Conservation (phyloP, 2,797 vertebrate species). For the Leptoclinus maculatus region DNA sequence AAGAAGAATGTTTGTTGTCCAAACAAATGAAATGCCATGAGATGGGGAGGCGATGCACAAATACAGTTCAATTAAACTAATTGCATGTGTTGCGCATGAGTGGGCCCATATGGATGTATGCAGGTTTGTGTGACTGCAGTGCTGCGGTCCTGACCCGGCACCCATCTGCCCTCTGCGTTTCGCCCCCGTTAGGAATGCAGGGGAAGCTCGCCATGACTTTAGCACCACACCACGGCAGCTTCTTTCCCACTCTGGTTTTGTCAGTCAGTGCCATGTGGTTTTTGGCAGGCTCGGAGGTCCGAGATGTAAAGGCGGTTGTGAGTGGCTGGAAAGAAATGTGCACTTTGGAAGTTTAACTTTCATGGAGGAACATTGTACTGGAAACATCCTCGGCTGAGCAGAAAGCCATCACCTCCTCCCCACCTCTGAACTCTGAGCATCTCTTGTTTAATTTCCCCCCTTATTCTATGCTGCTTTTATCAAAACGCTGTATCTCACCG, state of each 20-base stretch:
- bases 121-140: background rate
- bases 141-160: background rate
- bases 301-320: conserved; percentile 11
- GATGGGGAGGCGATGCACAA: conserved; percentile 17
- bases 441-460: background rate
- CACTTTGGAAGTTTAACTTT: conserved; percentile 9
- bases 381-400: background rate
- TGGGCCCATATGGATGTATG: conserved; percentile 11
- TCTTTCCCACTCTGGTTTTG: conserved; percentile 36
- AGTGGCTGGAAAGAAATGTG: conserved; percentile 33
- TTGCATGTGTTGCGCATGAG: conserved; percentile 9
- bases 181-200: conserved; percentile 6
- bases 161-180: conserved; percentile 13
- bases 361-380: conserved; percentile 22
- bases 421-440: background rate
- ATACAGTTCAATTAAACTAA: conserved; percentile 13
- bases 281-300: conserved; percentile 35
- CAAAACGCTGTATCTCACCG: background rate
- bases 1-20: conserved; percentile 23
- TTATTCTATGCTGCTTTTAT: background rate
- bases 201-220: background rate
- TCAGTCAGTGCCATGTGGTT: conserved; percentile 31
- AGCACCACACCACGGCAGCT: conserved; percentile 7
- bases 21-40: background rate
- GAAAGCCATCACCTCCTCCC: background rate